A percentile compares a stretch with the other conserved stretches of the same genome.
Evolutionary conservation across 2,888 invertebrate species (phyloP).

Genomic region (Villa cingulata): DNA sequence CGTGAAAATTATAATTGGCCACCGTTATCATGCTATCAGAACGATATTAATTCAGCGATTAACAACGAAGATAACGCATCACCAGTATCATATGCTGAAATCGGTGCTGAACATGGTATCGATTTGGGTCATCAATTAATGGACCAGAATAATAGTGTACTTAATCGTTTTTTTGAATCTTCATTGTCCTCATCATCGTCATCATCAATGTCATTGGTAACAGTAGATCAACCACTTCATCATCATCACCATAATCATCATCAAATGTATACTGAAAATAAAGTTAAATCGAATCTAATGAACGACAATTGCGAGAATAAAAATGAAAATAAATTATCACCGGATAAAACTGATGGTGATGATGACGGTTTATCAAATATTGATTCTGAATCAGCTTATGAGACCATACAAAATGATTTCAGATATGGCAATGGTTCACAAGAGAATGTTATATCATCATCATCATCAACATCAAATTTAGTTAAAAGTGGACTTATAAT

Average conservation of each 20-base stretch:
- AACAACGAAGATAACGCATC: slow-evolving; percentile 17
- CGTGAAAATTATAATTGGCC: slow-evolving; percentile 51
- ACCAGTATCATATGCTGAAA: slow-evolving; percentile 38
- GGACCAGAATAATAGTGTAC: slow-evolving; percentile 34
- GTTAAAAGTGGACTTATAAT: not conserved
- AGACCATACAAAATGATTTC: not conserved
- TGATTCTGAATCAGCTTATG: slow-evolving; percentile 4
- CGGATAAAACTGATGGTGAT: not conserved
- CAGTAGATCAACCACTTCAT: not conserved
- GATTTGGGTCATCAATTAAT: slow-evolving; percentile 24
- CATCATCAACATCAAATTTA: not conserved
- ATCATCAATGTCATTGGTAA: not conserved
- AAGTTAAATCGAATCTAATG: not conserved
- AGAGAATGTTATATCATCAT: not conserved
- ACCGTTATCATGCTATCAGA: slow-evolving; percentile 38
- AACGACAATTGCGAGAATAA: not conserved
- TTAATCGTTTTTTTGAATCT: slow-evolving; percentile 37
- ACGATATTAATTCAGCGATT: slow-evolving; percentile 24
- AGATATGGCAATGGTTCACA: not conserved
- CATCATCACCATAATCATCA: not conserved
- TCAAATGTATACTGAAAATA: not conserved
- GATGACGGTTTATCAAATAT: slow-evolving; percentile 2
- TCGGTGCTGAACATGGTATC: slow-evolving; percentile 39
- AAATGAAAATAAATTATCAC: not conserved
- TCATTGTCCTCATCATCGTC: not conserved